Conservation (phyloP, 2,888 invertebrate species). For the Sepiola atlantica region DNA sequence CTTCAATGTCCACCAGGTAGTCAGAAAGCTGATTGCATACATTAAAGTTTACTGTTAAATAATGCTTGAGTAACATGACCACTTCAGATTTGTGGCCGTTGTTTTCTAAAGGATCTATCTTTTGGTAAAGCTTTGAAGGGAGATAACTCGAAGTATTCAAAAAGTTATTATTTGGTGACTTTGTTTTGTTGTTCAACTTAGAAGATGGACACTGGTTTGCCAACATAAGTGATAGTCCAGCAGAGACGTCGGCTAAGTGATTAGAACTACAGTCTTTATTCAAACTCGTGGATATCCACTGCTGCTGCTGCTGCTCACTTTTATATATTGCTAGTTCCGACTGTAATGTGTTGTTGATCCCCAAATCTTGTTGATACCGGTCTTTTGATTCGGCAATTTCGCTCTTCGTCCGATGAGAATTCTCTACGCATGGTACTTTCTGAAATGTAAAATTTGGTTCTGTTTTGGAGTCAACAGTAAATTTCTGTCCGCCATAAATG, state of each 20-base stretch:
- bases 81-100: background rate
- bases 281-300: background rate
- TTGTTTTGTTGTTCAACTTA: background rate
- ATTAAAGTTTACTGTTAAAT: background rate
- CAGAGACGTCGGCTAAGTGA: background rate
- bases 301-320: background rate
- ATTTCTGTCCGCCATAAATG: background rate
- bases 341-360: background rate
- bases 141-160: background rate
- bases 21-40: background rate
- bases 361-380: background rate
- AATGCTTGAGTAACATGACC: conserved; percentile 32
- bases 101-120: background rate
- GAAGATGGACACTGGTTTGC: background rate
- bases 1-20: conserved; percentile 24
- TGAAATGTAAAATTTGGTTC: conserved; percentile 38
- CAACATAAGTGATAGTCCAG: background rate
- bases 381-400: conserved; percentile 36
- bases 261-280: conserved; percentile 12
- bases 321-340: conserved; percentile 33
- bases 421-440: background rate
- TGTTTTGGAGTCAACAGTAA: background rate
- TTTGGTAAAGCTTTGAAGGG: background rate
- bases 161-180: background rate
- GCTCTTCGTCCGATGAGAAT: conserved; percentile 36